Base-by-base conservation (phyloP, 2,888 invertebrate species). In the Eulithis prunata region DNA sequence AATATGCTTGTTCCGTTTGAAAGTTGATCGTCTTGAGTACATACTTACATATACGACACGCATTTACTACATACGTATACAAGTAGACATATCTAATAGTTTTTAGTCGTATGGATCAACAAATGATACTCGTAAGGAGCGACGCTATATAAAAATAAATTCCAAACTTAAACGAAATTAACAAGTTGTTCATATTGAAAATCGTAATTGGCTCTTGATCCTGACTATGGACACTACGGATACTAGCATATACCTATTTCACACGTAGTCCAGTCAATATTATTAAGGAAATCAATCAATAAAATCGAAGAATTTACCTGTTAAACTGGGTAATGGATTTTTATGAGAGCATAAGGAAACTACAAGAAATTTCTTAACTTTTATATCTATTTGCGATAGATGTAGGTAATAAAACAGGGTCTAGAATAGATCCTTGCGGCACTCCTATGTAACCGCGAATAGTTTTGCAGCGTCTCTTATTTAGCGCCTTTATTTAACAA, bases 1-100 rank as follows among this genome's bases (percentile, higher is more conserved):
- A 69, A 57, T 62, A 68, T 68, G 38, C 52, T 70, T 52, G 63
- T 64, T 62, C 65, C 52, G 57, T 51, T 61, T 61, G 11, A 64
- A 57, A 57, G 59, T 45, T 0, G 51, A 54, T 46, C 45, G 43
- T 43, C 14, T 45, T 45, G 12, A 12, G 11, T 10, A 45, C 43
- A 51, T 13, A 52, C 4, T 7, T 41, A 32, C 6, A 47, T 47
- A 14, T 13, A 13, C 14, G 4, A 32, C 32, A 32, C 45, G n/a
- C 5, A 8, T 14, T 2, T 47, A 12, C 47, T 13, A 14, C 47
- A 46, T 14, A 21, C 4, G 5, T 41, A 21, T 10, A 49, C 21
- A 49, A 21, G 8, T 11, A 21, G 2, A 14, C 5, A 14, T 45
- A 47, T 2, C 2, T 49, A 10, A 47, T 21, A 13, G 14, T 47